A percentile compares a stretch with the other conserved stretches of the same genome.
Conservation (phyloP, 1,140 invertebrate species). For the Drosophila azteca region DNA sequence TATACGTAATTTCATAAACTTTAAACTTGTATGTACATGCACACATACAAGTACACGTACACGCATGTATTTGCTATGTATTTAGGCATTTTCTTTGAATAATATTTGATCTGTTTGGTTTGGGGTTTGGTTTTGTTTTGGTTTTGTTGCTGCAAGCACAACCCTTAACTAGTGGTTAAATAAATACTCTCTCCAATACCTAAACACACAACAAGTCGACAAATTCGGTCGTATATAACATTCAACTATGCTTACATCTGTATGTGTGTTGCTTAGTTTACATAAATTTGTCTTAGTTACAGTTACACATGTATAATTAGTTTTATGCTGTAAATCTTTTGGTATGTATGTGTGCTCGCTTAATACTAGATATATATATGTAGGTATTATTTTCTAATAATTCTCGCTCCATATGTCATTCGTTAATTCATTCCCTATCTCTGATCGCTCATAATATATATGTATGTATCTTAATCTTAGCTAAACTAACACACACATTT, state of each 20-base stretch:
- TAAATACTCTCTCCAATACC: background rate
- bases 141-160: conserved; percentile 27
- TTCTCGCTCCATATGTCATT: conserved; percentile 6
- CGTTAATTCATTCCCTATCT: no score
- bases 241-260: conserved; percentile 8
- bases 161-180: conserved; percentile 40
- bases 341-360: conserved; percentile 9
- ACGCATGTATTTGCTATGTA: background rate
- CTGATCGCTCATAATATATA: conserved; percentile 5
- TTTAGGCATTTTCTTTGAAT: conserved; percentile 1
- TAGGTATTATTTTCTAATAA: conserved; percentile 16
- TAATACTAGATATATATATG: conserved; percentile 7
- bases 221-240: conserved; percentile 2
- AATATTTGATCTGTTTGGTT: background rate
- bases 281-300: conserved; percentile 5
- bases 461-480: conserved; percentile 10
- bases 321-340: conserved; percentile 6
- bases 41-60: no score
- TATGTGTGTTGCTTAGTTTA: conserved; percentile 14
- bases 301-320: background rate
- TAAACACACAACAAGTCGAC: conserved; percentile 25
- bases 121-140: conserved; percentile 15
- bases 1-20: background rate
- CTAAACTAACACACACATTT: conserved; percentile 7
- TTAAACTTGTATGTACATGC: conserved; percentile 4